Base-by-base conservation (phyloP, 2,113 vertebrate genomes). In the Hemiscyllium ocellatum region DNA sequence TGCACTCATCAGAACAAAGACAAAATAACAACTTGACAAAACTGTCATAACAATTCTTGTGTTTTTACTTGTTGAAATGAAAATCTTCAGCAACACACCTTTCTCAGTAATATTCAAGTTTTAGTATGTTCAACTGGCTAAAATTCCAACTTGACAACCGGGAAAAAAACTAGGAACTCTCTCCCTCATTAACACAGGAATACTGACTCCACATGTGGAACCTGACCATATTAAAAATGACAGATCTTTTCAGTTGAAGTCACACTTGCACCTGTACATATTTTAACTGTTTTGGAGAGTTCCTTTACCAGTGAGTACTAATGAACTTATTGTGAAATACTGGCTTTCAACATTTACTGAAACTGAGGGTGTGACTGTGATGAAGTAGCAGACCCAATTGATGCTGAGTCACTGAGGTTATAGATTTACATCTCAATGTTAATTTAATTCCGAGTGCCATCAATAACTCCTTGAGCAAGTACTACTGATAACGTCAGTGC, bases 401-500 rank as follows among this genome's bases (percentile, higher is more conserved):
- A 56, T 4, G 13, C 15, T 17, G 26, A 56, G 26, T 90, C 26
- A 61, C 52, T 90, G 52, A 26, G 86, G 19, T 89, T 89, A 56
- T 56, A 50, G 26, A 50, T 89, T 26, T 24, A 0, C 52, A 8
- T 87, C 47, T 56, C 24, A 56, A 52, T 89, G 50, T 90, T 61
- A 61, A 56, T 56, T 90, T 10, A 33, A 33, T 61, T 90, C 33
- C 19, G 20, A 37, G 33, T 19, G 17, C n/a, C 61, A 93, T 66
- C 61, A 93, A 66, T 93, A 66, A 91, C 56, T 65, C 61, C 89
- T 61, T n/a, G 22, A 93, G 89, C 61, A 66, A 93, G 20, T 68
- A 66, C 89, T 29, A 93, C 89, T 66, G 89, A 93, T 93, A 93
- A n/a, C 29, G 65, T 93, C 89, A 66, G 61, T 6, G 33, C 61